Percentiles rank a stretch among this genome's conserved stretches.
These are phyloP conservation scores for Netelia melanura DNA, from an alignment of 2,888 invertebrate genomes.

Conservation along the genomic window DNA sequence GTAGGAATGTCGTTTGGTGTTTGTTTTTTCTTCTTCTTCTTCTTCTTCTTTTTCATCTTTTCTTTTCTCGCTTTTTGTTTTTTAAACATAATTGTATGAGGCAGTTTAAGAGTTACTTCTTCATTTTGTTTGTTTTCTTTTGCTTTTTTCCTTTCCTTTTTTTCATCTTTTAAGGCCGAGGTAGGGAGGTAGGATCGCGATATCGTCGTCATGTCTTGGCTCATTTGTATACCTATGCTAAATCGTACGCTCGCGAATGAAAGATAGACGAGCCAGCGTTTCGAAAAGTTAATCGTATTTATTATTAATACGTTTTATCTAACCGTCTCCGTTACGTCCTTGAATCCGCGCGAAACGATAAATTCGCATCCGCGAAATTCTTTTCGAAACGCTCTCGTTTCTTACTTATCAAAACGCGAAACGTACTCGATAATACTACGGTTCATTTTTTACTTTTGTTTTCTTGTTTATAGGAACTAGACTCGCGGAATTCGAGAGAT, in stretches of 20 bases:
- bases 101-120: slow-evolving; percentile 66
- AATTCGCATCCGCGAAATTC: background rate
- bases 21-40: slow-evolving; percentile 35
- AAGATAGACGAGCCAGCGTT: slow-evolving; percentile 45
- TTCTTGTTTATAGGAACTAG: slow-evolving; percentile 47
- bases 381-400: background rate
- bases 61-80: background rate
- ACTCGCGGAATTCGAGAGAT: slow-evolving; percentile 31
- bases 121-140: background rate
- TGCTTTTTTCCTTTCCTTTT: slow-evolving; percentile 9
- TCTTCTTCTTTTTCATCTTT: slow-evolving; percentile 22
- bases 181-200: slow-evolving; percentile 69
- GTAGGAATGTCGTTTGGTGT: slow-evolving; percentile 67
- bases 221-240: slow-evolving; percentile 64
- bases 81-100: slow-evolving; percentile 64
- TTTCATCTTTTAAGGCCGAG: slow-evolving; percentile 65
- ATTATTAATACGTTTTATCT: background rate
- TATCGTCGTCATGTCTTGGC: slow-evolving; percentile 68
- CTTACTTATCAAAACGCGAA: slow-evolving; percentile 30
- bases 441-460: background rate
- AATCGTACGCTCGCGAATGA: slow-evolving; percentile 51
- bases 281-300: slow-evolving; percentile 5
- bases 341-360: background rate
- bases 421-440: slow-evolving; percentile 38
- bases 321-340: background rate